A percentile compares a stretch with the other conserved stretches of the same genome.
Conservation (phyloP, 2,888 invertebrate genomes). For the Zygaena filipendulae region DNA sequence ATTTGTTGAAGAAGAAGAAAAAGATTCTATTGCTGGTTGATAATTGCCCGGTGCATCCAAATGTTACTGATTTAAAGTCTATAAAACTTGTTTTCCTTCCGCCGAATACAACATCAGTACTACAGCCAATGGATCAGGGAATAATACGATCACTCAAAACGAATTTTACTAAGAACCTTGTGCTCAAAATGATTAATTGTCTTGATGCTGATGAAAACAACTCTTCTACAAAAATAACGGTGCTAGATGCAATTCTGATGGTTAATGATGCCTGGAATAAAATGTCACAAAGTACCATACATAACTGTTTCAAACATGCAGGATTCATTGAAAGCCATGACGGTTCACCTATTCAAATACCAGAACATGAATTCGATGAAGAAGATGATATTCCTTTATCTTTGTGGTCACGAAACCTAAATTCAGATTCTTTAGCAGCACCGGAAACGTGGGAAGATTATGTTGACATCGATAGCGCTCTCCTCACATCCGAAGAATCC, state of each 20-base stretch:
- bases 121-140: slow-evolving; percentile 18
- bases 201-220: slow-evolving; percentile 12
- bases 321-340: slow-evolving; percentile 17
- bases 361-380: slow-evolving; percentile 18
- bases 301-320: slow-evolving; percentile 10
- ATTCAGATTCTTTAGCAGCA: slow-evolving; percentile 17
- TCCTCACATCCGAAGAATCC: slow-evolving; percentile 20
- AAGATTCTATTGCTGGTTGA: slow-evolving; percentile 15
- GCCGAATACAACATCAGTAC: slow-evolving; percentile 15
- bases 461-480: slow-evolving; percentile 19
- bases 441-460: slow-evolving; percentile 19
- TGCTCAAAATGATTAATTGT: slow-evolving; percentile 12
- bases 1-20: slow-evolving; percentile 12
- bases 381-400: slow-evolving; percentile 18
- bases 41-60: slow-evolving; percentile 13
- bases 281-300: slow-evolving; percentile 7
- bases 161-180: slow-evolving; percentile 15
- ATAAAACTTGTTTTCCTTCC: slow-evolving; percentile 15
- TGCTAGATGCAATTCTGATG: slow-evolving; percentile 16
- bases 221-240: slow-evolving; percentile 10
- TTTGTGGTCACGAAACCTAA: slow-evolving; percentile 17
- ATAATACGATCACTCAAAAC: slow-evolving; percentile 16
- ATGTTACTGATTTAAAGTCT: slow-evolving; percentile 13
- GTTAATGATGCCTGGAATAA: slow-evolving; percentile 14
- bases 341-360: slow-evolving; percentile 16